A percentile compares a stretch with the other conserved stretches of the same genome.
Evolutionary conservation across 2,113 vertebrate species (phyloP).

Genomic region (Ciconia stormi): DNA sequence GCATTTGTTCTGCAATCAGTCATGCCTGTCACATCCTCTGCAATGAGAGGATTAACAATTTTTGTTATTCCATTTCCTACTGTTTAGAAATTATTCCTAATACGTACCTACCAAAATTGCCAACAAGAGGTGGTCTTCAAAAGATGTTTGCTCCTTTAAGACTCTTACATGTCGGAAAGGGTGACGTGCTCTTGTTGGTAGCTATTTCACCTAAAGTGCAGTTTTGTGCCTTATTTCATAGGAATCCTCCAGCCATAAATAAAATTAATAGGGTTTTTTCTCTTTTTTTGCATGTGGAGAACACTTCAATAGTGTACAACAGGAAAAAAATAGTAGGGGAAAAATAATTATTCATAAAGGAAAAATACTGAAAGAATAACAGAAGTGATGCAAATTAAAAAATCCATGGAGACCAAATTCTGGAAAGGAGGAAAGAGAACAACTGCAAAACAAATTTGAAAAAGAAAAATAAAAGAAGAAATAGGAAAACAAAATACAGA

Average conservation of each 20-base stretch:
- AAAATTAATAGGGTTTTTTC: neutral
- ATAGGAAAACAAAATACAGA: neutral
- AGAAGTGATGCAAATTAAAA: neutral
- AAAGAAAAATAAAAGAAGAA: neutral
- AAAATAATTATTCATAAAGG: neutral
- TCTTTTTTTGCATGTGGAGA: neutral
- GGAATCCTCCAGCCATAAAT: neutral
- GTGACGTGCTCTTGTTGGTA: neutral
- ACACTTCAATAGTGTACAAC: neutral
- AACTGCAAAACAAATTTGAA: neutral
- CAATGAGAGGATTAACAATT: neutral
- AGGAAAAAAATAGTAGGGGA: neutral
- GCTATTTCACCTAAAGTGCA: neutral
- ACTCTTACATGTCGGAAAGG: neutral
- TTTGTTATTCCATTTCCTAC: neutral
- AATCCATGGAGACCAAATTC: neutral
- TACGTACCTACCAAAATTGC: neutral
- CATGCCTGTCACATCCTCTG: slow-evolving; percentile 2
- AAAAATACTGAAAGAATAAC: neutral
- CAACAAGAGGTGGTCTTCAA: neutral
- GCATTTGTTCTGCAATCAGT: neutral
- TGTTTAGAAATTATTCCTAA: neutral
- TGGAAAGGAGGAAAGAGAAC: neutral
- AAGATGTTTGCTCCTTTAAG: neutral
- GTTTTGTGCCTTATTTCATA: neutral